Evolutionary conservation across 2,888 invertebrate species (phyloP), one percentile per base, ranked within the genome.

Genomic region (Epirrita christyi): DNA sequence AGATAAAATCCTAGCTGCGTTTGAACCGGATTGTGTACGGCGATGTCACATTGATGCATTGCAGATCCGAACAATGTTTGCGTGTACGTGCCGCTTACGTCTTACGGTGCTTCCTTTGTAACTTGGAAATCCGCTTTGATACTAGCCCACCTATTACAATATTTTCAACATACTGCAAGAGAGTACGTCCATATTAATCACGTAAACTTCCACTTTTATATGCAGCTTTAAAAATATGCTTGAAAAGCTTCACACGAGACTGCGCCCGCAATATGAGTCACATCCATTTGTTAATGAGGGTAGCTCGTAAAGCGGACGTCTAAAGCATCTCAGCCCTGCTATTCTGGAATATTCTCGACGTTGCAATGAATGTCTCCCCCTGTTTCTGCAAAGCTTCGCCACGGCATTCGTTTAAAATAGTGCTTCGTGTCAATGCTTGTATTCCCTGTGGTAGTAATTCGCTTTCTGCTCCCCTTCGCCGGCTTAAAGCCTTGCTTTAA

Each of bases 361-460:
- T 60, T 62, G 69, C 66, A 75, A 66, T 71, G 60, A 72, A 71
- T 68, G 64, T 68, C 63, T 67, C 73, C 73, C n/a, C 71, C 70
- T 70, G 66, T 72, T 75, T 73, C 70, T 73, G 71, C 76, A 66
- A 51, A 64, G 42, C 59, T 59, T 58, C 49, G 57, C 58, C 47
- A 74, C 68, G 72, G 72, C 76, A 75, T 78, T 80, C 72, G 69
- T 73, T 78, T 78, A 73, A 79, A 78, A 75, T 71, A 74, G 75
- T 73, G 72, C 67, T 76, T 75, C 73, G 72, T 73, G 71, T 66
- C 71, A 66, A 70, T 66, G 59, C 72, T 73, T 61, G 70, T 81
- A 82, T 80, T 83, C 83, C 86, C 81, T 76, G 64, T 58, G 81
- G 87, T 76, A 78, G 80, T 88, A 86, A 86, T 86, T 83, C 77